Evolutionary conservation across 2,113 vertebrate genomes (phyloP).

Genomic region (Triplophysa siluroides): DNA sequence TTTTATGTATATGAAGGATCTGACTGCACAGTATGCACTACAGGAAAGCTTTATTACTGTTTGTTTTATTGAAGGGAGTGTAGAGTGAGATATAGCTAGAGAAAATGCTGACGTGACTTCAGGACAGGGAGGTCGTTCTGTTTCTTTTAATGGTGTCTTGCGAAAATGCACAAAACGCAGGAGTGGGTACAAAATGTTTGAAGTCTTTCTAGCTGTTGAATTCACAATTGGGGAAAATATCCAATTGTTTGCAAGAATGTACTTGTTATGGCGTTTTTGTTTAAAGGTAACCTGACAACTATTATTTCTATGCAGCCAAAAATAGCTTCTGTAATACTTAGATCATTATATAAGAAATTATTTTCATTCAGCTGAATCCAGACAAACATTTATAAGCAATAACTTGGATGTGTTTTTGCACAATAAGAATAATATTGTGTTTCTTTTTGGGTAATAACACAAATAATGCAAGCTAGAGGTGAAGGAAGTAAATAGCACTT

Average conservation of each 20-base stretch:
- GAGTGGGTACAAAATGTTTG: not conserved
- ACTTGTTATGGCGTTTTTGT: no score
- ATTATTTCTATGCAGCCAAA: not conserved
- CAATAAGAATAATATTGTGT: not conserved
- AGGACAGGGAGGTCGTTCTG: not conserved
- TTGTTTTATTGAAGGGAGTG: not conserved
- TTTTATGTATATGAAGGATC: not conserved
- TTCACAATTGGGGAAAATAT: not conserved
- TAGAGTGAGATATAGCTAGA: not conserved
- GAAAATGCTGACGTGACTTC: not conserved
- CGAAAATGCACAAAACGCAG: not conserved
- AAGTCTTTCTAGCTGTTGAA: not conserved
- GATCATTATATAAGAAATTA: not conserved
- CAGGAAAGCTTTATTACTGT: slow-evolving; percentile 20
- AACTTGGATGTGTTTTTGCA: not conserved
- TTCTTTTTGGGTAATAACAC: not conserved
- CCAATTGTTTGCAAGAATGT: not conserved
- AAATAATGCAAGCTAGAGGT: not conserved
- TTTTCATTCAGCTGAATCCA: slow-evolving; percentile 29
- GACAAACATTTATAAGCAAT: slow-evolving; percentile 12
- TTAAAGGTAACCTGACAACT: not conserved
- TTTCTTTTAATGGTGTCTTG: not conserved
- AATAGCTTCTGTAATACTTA: not conserved
- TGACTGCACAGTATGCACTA: slow-evolving; percentile 29
- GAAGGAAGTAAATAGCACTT: not conserved